Evolutionary conservation across 2,888 invertebrate genomes (phyloP).

Genomic region (Ochlodes sylvanus): DNA sequence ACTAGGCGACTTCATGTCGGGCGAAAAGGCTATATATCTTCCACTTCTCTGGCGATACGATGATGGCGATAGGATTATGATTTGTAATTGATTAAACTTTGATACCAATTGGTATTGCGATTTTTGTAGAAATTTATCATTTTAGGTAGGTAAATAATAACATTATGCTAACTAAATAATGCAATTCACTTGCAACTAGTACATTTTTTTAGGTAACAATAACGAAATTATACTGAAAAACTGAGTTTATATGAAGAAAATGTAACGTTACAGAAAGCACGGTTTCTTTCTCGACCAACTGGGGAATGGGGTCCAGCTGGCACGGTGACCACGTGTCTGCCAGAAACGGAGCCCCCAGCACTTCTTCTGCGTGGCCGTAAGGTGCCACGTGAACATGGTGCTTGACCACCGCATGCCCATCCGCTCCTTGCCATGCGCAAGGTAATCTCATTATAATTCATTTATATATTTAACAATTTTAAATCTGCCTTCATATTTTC

Average conservation of each 20-base stretch:
- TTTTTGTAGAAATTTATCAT: too few species aligned
- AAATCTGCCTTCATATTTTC: not conserved
- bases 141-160: too few species aligned
- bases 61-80: too few species aligned
- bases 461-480: not conserved
- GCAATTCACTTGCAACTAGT: too few species aligned
- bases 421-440: slow-evolving; percentile 77
- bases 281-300: slow-evolving; percentile 87
- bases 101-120: too few species aligned
- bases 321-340: slow-evolving; percentile 65
- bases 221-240: too few species aligned
- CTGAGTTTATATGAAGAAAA: not conserved
- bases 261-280: slow-evolving; percentile 78
- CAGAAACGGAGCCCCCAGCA: slow-evolving; percentile 79
- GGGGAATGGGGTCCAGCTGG: slow-evolving; percentile 89
- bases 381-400: slow-evolving; percentile 84
- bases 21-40: too few species aligned
- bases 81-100: too few species aligned
- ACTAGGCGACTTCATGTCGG: too few species aligned
- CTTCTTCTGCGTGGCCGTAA: slow-evolving; percentile 80
- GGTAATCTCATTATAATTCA: slow-evolving; percentile 49
- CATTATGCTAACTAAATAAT: too few species aligned
- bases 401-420: slow-evolving; percentile 76
- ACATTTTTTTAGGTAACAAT: too few species aligned
- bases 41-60: too few species aligned